Evolutionary conservation across 2,797 vertebrate genomes (phyloP).

Genomic region (Anniella stebbinsi): DNA sequence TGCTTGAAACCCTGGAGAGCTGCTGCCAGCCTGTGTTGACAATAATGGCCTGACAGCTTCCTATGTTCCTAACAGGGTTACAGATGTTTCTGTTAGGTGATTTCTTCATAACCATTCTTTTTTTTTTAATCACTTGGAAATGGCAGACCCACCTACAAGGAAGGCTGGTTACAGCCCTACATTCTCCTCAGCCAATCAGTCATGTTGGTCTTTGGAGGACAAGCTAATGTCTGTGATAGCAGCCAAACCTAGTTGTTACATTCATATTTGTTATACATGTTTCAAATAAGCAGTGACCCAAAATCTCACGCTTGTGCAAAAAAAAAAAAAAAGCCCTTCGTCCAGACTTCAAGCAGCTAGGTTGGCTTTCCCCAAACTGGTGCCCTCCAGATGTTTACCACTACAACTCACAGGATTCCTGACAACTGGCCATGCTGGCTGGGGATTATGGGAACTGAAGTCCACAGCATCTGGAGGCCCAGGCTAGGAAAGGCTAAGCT

Average conservation of each 20-base stretch:
- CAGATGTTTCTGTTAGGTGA: background rate
- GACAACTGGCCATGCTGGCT: too few relatives aligned
- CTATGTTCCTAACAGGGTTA: background rate
- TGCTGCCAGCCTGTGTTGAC: too few relatives aligned
- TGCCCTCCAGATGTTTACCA: too few relatives aligned
- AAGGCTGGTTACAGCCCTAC: background rate
- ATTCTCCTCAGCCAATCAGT: background rate
- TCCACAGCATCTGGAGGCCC: too few relatives aligned
- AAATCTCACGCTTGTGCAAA: background rate
- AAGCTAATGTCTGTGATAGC: background rate
- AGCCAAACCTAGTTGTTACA: background rate
- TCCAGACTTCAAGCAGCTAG: background rate
- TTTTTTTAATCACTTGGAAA: background rate
- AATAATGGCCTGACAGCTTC: too few relatives aligned
- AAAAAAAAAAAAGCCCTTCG: background rate
- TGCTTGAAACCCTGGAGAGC: too few relatives aligned
- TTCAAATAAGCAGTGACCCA: background rate
- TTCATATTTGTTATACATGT: background rate
- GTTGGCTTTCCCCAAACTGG: too few relatives aligned
- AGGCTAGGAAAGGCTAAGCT: too few relatives aligned
- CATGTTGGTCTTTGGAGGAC: background rate
- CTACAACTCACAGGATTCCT: too few relatives aligned
- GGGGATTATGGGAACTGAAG: too few relatives aligned
- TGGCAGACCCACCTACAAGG: background rate
- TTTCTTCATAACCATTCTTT: background rate